Evolutionary conservation across 2,113 vertebrate species (phyloP), one percentile per base, ranked within the genome.

Genomic region (Erinaceus europaeus): DNA sequence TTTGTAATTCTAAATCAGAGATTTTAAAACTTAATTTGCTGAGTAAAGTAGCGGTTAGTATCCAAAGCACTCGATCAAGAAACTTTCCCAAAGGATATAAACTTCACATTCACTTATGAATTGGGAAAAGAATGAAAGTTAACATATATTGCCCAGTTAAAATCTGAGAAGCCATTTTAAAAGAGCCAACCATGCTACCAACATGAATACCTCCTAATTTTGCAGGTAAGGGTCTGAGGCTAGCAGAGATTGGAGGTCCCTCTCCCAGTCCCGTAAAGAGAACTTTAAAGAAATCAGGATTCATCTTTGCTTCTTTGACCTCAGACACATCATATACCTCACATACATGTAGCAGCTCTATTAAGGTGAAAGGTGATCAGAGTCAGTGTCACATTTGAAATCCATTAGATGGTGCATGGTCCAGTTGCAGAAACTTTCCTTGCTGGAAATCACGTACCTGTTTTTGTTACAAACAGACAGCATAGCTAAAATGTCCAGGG

Each of bases 21-120:
- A 72, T 67, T 40, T 48, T 64, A 62, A 89, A 27, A 61, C 48
- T 69, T 11, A 14, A 20, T 53, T 85, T 78, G 13, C 74, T 69
- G n/a, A 74, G 25, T 25, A 81, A 81, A 36, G 34, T 23, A 32
- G 18, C 8, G 27, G 52, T 69, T 44, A 25, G 38, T 23, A 6
- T 68, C 9, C 23, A 59, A n/a, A 84, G 25, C n/a, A 55, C 15
- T 64, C 53, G 18, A 55, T 27, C 13, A 17, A 84, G 38, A 21
- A 42, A 65, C 29, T 34, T 46, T 65, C 50, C 42, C 50, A 53
- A 23, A 59, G 14, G 25, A 55, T 69, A 15, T 50, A 38, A 84
- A n/a, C 21, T 59, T 44, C 52, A 59, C 62, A 12, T 21, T 29
- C 32, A 40, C 21, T 73, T n/a, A 42, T n/a, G n/a, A 62, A 46